Conservation (phyloP, 2,888 invertebrate genomes). For the Diogma glabrata region DNA sequence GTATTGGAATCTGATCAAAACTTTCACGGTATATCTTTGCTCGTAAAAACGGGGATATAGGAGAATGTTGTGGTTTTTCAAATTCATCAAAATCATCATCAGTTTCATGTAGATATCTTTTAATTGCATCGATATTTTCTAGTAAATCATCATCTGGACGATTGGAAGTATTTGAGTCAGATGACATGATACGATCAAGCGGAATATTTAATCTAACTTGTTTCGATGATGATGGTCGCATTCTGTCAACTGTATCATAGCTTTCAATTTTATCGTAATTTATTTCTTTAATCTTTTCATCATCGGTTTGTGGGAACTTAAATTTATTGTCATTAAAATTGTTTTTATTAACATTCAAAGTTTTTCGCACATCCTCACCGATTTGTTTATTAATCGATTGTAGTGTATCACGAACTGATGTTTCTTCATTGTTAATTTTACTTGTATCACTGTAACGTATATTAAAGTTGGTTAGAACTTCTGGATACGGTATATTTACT, state of each 20-base stretch:
- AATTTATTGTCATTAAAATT: slow-evolving; percentile 13
- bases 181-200: background rate
- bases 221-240: slow-evolving; percentile 3
- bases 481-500: slow-evolving; percentile 20
- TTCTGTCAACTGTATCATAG: background rate
- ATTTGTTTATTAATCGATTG: too few relatives aligned
- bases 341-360: slow-evolving; percentile 12
- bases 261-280: background rate
- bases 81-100: slow-evolving; percentile 12
- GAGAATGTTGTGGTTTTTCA: slow-evolving; percentile 11
- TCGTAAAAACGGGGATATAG: background rate
- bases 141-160: slow-evolving; percentile 18
- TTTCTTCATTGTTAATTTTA: background rate
- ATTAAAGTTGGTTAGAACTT: slow-evolving; percentile 5
- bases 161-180: background rate
- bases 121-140: slow-evolving; percentile 23
- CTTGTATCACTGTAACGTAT: background rate
- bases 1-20: slow-evolving; percentile 34
- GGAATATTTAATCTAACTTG: slow-evolving; percentile 1
- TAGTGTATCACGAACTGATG: background rate
- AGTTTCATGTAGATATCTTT: slow-evolving; percentile 24
- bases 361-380: too few relatives aligned
- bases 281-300: slow-evolving; percentile 18
- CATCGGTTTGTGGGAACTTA: slow-evolving; percentile 14
- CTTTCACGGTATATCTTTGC: background rate